A percentile compares a stretch with the other conserved stretches of the same genome.
These are phyloP conservation scores for Erpobdella octoculata DNA, from an alignment of 2,888 invertebrate genomes.

Conservation along the genomic window DNA sequence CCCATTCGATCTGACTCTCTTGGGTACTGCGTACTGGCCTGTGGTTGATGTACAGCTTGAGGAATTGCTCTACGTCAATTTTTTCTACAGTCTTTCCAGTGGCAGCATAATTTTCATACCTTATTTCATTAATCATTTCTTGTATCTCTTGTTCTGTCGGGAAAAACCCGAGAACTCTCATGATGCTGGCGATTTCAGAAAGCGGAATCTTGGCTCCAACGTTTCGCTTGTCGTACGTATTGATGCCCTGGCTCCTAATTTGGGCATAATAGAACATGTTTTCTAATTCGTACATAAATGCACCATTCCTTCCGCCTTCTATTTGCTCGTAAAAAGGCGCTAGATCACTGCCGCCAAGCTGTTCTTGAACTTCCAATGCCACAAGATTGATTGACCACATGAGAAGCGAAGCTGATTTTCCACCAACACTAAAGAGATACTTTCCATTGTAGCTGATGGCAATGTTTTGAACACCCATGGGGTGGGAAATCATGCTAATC, in stretches of 20 bases:
- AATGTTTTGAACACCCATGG: constrained; percentile 57
- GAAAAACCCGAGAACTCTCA: constrained; percentile 69
- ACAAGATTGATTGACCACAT: constrained; percentile 59
- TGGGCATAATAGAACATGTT: constrained; percentile 61
- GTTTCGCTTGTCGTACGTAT: constrained; percentile 59
- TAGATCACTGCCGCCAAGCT: constrained; percentile 50
- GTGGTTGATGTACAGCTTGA: constrained; percentile 52
- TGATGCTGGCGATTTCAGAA: constrained; percentile 64
- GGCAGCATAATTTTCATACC: constrained; percentile 54
- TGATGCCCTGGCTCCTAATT: constrained; percentile 59
- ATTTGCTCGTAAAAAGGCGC: constrained; percentile 66
- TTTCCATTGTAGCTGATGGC: constrained; percentile 54
- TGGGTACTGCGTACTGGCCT: constrained; percentile 51
- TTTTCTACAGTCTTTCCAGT: constrained; percentile 54
- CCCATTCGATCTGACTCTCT: constrained; percentile 46
- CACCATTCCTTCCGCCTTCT: constrained; percentile 65
- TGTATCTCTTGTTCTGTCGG: constrained; percentile 65
- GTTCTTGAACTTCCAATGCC: constrained; percentile 50
- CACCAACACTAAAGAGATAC: constrained; percentile 58
- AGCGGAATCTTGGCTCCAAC: constrained; percentile 61
- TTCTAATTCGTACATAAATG: constrained; percentile 65
- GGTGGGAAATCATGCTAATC: constrained; percentile 60
- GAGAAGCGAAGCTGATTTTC: constrained; percentile 56
- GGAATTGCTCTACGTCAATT: constrained; percentile 59
- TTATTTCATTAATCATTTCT: constrained; percentile 53